Conservation (phyloP, 2,797 vertebrate species). For the Pseudotriccus pelzelni region DNA sequence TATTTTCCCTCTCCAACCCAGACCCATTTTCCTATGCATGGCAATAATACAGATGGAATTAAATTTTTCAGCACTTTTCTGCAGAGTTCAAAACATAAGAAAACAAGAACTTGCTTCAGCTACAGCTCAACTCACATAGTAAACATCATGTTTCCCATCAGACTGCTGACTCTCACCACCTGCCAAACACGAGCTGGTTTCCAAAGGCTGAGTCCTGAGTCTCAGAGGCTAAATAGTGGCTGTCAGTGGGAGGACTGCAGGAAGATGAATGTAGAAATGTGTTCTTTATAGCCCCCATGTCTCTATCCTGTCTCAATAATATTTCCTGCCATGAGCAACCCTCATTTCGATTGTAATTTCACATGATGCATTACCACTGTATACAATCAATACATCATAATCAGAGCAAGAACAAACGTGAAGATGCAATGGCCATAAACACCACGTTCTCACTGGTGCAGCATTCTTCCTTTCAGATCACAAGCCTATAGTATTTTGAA, state of each 20-base stretch:
- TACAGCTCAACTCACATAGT: background rate
- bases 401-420: slow-evolving; percentile 4
- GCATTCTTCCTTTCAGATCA: background rate
- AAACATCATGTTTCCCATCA: slow-evolving; percentile 7
- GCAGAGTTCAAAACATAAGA: background rate
- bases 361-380: background rate
- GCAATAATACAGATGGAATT: background rate
- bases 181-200: background rate
- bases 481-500: background rate
- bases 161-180: background rate
- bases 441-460: background rate
- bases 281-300: background rate
- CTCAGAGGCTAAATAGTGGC: slow-evolving; percentile 31
- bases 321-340: slow-evolving; percentile 21
- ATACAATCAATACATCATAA: slow-evolving; percentile 37
- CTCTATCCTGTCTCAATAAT: background rate
- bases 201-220: slow-evolving; percentile 22
- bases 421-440: slow-evolving; percentile 2
- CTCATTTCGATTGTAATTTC: slow-evolving; percentile 34
- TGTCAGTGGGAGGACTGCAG: background rate
- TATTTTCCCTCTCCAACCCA: background rate
- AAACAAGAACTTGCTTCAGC: background rate
- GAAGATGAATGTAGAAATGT: slow-evolving; percentile 8
- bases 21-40: background rate
- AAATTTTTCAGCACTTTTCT: background rate